phyloP scores from a whole-genome alignment of 2,888 invertebrate species.

The Synanthedon vespiformis region DNA sequence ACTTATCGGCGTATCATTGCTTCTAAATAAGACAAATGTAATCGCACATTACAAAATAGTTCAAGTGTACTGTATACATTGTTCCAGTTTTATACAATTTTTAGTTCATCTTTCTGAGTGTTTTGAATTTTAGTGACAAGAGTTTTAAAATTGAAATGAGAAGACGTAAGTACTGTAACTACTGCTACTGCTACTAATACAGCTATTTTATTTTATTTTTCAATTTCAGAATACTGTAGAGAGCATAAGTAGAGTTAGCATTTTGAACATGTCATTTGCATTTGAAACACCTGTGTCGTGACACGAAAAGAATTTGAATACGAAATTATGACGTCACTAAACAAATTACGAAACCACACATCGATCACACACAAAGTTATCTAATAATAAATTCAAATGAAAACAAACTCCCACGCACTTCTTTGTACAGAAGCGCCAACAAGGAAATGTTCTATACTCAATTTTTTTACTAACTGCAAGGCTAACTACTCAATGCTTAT shows the following conservation, averaged over 20 bases:
- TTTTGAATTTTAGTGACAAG: too few relatives aligned
- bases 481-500: conserved; percentile 15
- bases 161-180: too few relatives aligned
- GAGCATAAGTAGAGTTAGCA: too few relatives aligned
- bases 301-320: too few relatives aligned
- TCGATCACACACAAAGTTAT: neutral
- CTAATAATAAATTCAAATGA: neutral
- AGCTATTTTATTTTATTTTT: too few relatives aligned
- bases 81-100: neutral
- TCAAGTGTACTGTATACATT: neutral
- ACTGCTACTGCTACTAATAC: too few relatives aligned
- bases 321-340: too few relatives aligned
- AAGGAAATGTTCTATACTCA: conserved; percentile 25
- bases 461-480: conserved; percentile 28
- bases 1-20: neutral
- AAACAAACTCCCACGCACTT: neutral
- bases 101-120: neutral
- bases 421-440: conserved; percentile 16
- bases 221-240: too few relatives aligned
- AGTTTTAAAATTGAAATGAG: too few relatives aligned
- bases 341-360: neutral
- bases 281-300: too few relatives aligned
- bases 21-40: neutral
- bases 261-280: too few relatives aligned
- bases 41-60: neutral